These are phyloP conservation scores for Chymomyza procnemis DNA, from an alignment of 2,888 invertebrate species.

Conservation along the genomic window DNA sequence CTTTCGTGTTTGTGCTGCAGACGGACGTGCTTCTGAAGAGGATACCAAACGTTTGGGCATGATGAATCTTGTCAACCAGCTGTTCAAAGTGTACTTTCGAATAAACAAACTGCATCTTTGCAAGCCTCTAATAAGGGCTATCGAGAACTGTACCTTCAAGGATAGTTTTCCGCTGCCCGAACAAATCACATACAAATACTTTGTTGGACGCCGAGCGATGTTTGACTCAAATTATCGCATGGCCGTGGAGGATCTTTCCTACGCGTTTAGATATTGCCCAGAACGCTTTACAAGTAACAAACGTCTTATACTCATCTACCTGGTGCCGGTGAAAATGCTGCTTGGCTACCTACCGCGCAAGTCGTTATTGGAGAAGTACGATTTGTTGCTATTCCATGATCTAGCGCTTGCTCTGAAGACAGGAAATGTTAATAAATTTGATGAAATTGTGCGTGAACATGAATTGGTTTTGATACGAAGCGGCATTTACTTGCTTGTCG, in stretches of 20 bases:
- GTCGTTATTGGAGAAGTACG: constrained; percentile 90
- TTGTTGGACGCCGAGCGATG: constrained; percentile 98
- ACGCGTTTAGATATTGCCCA: constrained; percentile 95
- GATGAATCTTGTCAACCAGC: constrained; percentile 96
- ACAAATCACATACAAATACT: constrained; percentile 97
- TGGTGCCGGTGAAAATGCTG: constrained; percentile 98
- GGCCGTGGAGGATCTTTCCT: constrained; percentile 95
- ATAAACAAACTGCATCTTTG: constrained; percentile 93
- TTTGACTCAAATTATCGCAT: constrained; percentile 97
- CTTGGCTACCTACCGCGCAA: constrained; percentile 95
- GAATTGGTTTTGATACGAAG: constrained; percentile 96
- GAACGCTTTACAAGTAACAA: constrained; percentile 90
- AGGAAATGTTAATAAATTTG: constrained; percentile 91
- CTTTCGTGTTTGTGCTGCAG: constrained; percentile 96
- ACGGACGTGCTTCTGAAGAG: constrained; percentile 87
- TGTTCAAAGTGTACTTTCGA: constrained; percentile 95
- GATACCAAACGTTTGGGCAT: constrained; percentile 98
- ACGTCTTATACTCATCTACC: constrained; percentile 92
- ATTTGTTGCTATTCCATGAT: constrained; percentile 93
- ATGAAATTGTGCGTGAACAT: constrained; percentile 89
- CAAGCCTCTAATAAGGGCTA: constrained; percentile 96
- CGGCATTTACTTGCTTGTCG: constrained; percentile 98
- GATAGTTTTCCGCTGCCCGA: constrained; percentile 94
- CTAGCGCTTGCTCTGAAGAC: constrained; percentile 92
- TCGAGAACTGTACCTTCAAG: constrained; percentile 94